Percentiles rank a stretch among this genome's conserved stretches.
Conservation (phyloP, 2,888 invertebrate species). For the Omphaloscelis lunosa region DNA sequence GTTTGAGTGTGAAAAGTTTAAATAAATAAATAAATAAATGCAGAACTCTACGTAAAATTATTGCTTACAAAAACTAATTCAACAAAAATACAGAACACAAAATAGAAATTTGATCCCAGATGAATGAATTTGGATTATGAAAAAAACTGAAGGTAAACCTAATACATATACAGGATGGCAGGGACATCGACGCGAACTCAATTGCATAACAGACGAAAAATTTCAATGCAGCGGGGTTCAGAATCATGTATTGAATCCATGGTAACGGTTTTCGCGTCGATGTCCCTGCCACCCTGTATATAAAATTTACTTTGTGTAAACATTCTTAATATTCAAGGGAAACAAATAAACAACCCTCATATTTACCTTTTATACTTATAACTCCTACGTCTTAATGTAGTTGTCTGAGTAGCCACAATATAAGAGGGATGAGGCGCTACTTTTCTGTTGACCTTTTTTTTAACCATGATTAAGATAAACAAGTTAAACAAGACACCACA, state of each 20-base stretch:
- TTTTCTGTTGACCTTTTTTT: slow-evolving; percentile 61
- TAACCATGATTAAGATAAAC: slow-evolving; percentile 62
- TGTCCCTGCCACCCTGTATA: not conserved
- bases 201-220: too few species aligned
- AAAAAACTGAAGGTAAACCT: not conserved
- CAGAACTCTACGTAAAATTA: not conserved
- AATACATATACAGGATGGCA: not conserved
- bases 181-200: too few species aligned
- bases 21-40: too few species aligned
- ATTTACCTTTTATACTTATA: slow-evolving; percentile 73
- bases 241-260: too few species aligned
- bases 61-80: not conserved
- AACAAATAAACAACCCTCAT: slow-evolving; percentile 20
- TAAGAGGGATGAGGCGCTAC: slow-evolving; percentile 60
- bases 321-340: not conserved
- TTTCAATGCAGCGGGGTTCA: too few species aligned
- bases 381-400: slow-evolving; percentile 69
- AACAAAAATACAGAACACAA: not conserved
- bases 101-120: slow-evolving; percentile 6
- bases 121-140: not conserved
- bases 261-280: too few species aligned
- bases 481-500: slow-evolving; percentile 35
- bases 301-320: not conserved
- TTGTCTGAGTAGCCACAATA: slow-evolving; percentile 65
- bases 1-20: too few species aligned